A percentile compares a stretch with the other conserved stretches of the same genome.
phyloP scores from a whole-genome alignment of 2,888 invertebrate species.

The Hoplodrina blanda region DNA sequence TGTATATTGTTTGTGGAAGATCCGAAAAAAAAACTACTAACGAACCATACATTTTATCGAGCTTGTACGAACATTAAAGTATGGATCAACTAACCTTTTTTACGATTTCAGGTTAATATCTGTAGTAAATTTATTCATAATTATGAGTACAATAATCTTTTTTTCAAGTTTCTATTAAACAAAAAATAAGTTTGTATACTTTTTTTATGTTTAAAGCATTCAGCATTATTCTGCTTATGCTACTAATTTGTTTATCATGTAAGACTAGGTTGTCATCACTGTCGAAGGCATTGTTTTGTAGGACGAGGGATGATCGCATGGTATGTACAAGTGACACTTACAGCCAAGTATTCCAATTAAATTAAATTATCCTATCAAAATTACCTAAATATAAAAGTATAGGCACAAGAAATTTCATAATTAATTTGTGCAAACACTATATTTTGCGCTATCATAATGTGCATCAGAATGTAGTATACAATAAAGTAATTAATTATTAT shows the following conservation, averaged over 20 bases:
- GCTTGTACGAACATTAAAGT: no score
- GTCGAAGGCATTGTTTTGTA: slow-evolving; percentile 46
- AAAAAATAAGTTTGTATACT: neutral
- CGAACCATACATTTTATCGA: no score
- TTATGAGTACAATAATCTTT: no score
- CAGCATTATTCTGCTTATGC: slow-evolving; percentile 12
- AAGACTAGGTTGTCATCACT: slow-evolving; percentile 23
- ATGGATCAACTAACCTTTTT: no score
- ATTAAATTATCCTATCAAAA: slow-evolving; percentile 78
- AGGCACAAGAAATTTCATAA: slow-evolving; percentile 89
- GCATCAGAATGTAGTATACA: slow-evolving; percentile 64
- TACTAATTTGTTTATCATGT: slow-evolving; percentile 23
- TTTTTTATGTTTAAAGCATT: slow-evolving; percentile 31
- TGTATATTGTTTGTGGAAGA: no score
- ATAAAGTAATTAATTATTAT: slow-evolving; percentile 58
- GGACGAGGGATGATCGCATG: slow-evolving; percentile 63
- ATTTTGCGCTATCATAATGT: slow-evolving; percentile 66
- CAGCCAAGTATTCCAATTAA: slow-evolving; percentile 64
- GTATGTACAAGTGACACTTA: slow-evolving; percentile 74
- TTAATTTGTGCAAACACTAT: slow-evolving; percentile 81
- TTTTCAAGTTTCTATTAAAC: no score
- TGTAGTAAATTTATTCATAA: no score
- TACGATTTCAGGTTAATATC: no score
- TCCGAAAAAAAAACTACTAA: no score
- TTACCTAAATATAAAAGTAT: slow-evolving; percentile 86